Percentiles rank a stretch among this genome's conserved stretches.
phyloP scores from a whole-genome alignment of 2,113 vertebrate genomes.

The Marmota monax region DNA sequence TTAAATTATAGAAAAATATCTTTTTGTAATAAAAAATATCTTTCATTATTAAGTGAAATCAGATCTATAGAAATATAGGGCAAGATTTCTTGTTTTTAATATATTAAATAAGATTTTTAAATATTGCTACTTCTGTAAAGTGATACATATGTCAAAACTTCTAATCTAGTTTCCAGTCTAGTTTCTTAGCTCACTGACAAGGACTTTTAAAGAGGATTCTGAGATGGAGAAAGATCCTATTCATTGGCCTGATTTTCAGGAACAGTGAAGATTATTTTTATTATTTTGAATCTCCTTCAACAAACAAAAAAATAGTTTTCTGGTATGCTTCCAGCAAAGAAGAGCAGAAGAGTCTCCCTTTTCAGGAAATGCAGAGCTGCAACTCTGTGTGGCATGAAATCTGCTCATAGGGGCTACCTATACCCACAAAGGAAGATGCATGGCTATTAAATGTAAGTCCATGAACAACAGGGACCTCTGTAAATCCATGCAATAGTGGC shows the following conservation, averaged over 20 bases:
- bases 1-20: not conserved
- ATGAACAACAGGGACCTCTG: not conserved
- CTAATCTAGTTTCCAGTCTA: not conserved
- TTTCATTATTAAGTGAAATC: constrained; percentile 4
- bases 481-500: not conserved
- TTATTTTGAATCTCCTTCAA: not conserved
- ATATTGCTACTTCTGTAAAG: not conserved
- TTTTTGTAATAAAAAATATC: not conserved
- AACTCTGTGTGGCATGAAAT: not conserved
- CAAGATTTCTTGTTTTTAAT: not conserved
- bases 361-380: not conserved
- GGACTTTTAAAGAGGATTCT: not conserved
- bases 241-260: not conserved
- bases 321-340: too few relatives aligned
- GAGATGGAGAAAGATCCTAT: not conserved
- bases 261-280: not conserved
- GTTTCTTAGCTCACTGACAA: not conserved
- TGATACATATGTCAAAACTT: not conserved
- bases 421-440: not conserved
- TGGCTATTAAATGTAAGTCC: not conserved
- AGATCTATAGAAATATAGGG: not conserved
- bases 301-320: not conserved
- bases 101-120: not conserved
- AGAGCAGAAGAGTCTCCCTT: not conserved
- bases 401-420: too few relatives aligned